Evolutionary conservation across 2,113 vertebrate species (phyloP), one percentile per base, ranked within the genome.

Genomic region (Ciconia stormi): DNA sequence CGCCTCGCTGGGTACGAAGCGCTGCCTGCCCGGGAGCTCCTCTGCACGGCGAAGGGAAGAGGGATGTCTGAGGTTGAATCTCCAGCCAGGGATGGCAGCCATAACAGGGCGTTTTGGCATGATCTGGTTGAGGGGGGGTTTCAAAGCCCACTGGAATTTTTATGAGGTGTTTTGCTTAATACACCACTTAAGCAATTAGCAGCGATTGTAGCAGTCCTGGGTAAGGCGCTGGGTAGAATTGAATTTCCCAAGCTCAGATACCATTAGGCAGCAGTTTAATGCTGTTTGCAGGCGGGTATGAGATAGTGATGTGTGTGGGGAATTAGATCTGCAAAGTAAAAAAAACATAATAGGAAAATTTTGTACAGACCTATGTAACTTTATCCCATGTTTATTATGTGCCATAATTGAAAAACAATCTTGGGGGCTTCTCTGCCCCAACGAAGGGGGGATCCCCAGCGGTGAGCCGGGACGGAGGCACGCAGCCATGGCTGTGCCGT

Each of bases 101-200:
- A 1, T 66, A 49, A 52, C 36, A 11, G 49, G 34, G 67, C 9
- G 40, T 77, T 87, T 76, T 86, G 92, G 85, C 90, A 86, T 87
- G 29, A 7, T 82, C 53, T 79, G 15, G 4, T 47, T 34, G 16
- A 0, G 26, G 36, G 6, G 38, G 14, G 20, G 8, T 1, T 78
- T 72, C 44, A 85, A 92, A 93, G 86, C 91, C 84, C 81, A 42
- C 87, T 59, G 67, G 92, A 93, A 91, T 93, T 92, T 87, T 94
- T 86, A 77, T 81, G 67, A 78, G 55, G 55, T 78, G 77, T 93
- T 97, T 96, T 92, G 88, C 80, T 92, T 94, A 89, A 93, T 96
- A 87, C 56, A 69, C 80, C 83, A 69, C 87, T 96, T 90, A 87
- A 93, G 93, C 76, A 91, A 92, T 97, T 93, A 94, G 95, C 93